Evolutionary conservation across 2,113 vertebrate species (phyloP), one percentile per base, ranked within the genome.

Genomic region (Bagarius yarrelli): DNA sequence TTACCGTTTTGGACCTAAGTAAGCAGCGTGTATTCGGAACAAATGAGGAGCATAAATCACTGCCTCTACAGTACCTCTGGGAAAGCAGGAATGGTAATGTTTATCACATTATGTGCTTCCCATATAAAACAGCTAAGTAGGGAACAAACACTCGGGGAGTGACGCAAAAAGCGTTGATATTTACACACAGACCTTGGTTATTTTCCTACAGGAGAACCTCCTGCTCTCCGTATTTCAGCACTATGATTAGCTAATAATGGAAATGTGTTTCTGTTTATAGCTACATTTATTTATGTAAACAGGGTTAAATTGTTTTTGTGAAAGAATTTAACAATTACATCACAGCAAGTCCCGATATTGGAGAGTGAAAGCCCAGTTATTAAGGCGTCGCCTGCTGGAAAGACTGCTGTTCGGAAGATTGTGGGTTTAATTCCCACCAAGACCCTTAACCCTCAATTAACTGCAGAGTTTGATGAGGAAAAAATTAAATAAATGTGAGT

Each of bases 21-120:
- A 71, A 71, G n/a, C 69, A 30, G 1, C 32, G 50, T 73, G 70
- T 73, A 55, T 50, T 73, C 27, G 19, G 27, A 55, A 76, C 56
- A 84, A 81, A 84, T 78, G 59, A 84, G 81, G 77, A 40, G 53
- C 83, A 84, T 81, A 84, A 81, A 81, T 75, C 67, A 80, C 30
- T 72, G 64, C 36, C 15, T 32, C 53, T 61, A 75, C 40, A 57
- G 81, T 25, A 75, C 72, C 80, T 66, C 76, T 30, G 53, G 56
- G 69, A 19, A 40, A 67, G 32, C 67, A 53, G 18, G 52, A 77
- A 70, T 60, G 81, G 34, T 14, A 64, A 57, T 36, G 59, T 79
- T 47, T 81, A 81, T 78, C 61, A 14, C 27, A 73, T 55, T 73
- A 55, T 55, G 50, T 55, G 70, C 25, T 55, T 34, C 50, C 52